These are phyloP conservation scores for Cheilosia grossa DNA, from an alignment of 2,888 invertebrate species.

Conservation along the genomic window DNA sequence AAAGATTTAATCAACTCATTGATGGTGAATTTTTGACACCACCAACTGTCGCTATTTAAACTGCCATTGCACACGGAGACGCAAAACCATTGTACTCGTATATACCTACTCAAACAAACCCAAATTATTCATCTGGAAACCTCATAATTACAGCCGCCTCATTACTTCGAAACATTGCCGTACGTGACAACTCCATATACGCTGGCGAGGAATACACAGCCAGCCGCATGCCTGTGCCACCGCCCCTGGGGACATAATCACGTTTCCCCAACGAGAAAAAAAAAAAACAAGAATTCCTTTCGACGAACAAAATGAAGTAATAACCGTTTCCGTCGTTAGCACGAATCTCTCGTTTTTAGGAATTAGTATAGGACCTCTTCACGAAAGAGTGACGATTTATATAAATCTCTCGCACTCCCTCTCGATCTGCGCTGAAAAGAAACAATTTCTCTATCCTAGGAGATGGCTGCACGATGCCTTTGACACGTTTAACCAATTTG, in stretches of 20 bases:
- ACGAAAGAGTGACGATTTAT: slow-evolving; percentile 47
- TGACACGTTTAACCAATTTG: slow-evolving; percentile 72
- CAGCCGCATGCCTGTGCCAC: not conserved
- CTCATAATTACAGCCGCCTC: slow-evolving; percentile 69
- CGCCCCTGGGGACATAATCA: slow-evolving; percentile 53
- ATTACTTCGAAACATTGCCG: slow-evolving; percentile 60
- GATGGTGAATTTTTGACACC: slow-evolving; percentile 26
- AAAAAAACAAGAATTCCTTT: slow-evolving; percentile 22
- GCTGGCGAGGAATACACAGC: not conserved
- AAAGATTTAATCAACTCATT: slow-evolving; percentile 30
- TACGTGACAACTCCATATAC: slow-evolving; percentile 61
- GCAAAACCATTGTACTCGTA: slow-evolving; percentile 12
- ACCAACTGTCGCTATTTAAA: slow-evolving; percentile 36
- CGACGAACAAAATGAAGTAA: slow-evolving; percentile 62
- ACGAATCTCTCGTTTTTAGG: slow-evolving; percentile 49
- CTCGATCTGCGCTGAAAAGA: not conserved
- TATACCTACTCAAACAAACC: not conserved
- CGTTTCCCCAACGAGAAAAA: slow-evolving; percentile 27
- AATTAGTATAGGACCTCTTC: slow-evolving; percentile 63
- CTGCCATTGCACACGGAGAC: slow-evolving; percentile 33
- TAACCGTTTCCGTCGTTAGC: slow-evolving; percentile 72
- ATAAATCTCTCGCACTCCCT: not conserved
- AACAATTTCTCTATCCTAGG: slow-evolving; percentile 38
- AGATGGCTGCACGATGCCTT: slow-evolving; percentile 35
- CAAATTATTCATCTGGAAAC: slow-evolving; percentile 60